Percentiles rank a stretch among this genome's conserved stretches.
Evolutionary conservation across 2,888 invertebrate genomes (phyloP).

Genomic region (Argyresthia albistria): DNA sequence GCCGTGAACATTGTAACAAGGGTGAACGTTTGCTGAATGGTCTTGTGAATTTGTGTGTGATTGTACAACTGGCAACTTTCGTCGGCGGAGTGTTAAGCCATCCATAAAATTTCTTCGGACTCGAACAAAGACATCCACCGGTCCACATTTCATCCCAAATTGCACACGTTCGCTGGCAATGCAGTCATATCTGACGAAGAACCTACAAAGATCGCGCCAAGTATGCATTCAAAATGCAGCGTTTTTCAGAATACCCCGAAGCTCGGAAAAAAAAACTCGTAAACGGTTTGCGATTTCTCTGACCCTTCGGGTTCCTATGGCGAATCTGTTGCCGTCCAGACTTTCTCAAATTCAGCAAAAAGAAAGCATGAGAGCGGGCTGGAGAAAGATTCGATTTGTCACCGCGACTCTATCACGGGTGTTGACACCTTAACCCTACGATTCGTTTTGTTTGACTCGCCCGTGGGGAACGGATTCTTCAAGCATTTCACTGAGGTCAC

Average conservation of each 20-base stretch:
- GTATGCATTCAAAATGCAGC: constrained; percentile 1
- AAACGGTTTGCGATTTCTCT: no score
- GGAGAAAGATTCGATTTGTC: constrained; percentile 22
- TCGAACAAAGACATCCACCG: constrained; percentile 67
- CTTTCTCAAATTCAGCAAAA: constrained; percentile 14
- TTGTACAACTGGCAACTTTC: no score
- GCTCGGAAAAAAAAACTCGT: background rate
- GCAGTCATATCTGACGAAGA: background rate
- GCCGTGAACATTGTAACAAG: no score
- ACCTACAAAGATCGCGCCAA: background rate
- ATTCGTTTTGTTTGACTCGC: constrained; percentile 27
- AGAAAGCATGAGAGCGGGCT: constrained; percentile 11
- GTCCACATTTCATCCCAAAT: constrained; percentile 66
- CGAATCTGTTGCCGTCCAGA: constrained; percentile 7
- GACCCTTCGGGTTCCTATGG: no score
- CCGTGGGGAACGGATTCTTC: constrained; percentile 59
- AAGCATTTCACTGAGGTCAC: constrained; percentile 56
- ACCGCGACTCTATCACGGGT: constrained; percentile 44
- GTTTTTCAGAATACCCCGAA: background rate
- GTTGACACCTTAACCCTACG: constrained; percentile 57
- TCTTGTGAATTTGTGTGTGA: no score
- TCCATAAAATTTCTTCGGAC: constrained; percentile 14
- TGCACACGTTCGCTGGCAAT: constrained; percentile 37
- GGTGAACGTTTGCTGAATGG: no score
- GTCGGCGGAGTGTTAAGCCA: background rate